Evolutionary conservation across 2,888 invertebrate genomes (phyloP), one percentile per base, ranked within the genome.

Genomic region (Drosophila anomelani): DNA sequence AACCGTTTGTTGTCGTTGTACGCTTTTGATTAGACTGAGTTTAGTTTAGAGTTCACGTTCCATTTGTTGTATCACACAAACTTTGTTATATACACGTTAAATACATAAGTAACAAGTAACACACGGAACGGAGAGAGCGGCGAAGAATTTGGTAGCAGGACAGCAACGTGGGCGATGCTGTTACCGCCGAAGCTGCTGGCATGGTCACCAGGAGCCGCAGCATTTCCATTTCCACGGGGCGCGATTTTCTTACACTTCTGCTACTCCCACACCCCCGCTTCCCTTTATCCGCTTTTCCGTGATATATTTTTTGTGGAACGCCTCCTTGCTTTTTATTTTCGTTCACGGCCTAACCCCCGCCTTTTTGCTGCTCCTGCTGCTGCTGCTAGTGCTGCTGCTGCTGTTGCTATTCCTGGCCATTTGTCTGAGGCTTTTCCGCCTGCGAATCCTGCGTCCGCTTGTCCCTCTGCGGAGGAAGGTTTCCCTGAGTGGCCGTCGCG

Each of bases 51-150:
- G 66, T 66, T 64, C n/a, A 41, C 57, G 55, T 66, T 70, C 53
- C 67, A 44, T 75, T 73, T 75, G 67, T 73, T 75, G 67, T 73
- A 73, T 73, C 82, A 83, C 82, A 75, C 67, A 78, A 74, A 59
- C 58, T 62, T 74, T 70, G 59, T 78, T 80, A 66, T 81, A 80
- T 74, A 86, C 84, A 86, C 87, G 67, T 53, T 53, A 53, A 53
- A 85, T 79, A 83, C 80, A 85, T 83, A 76, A 80, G 85, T 88
- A 83, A 83, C 82, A 83, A 88, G 88, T 83, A 85, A 67, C 86
- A 75, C 88, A 85, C 83, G 74, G 80, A 83, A 79, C 75, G 66
- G 75, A 58, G 70, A 55, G 39, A 68, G 68, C 49, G 69, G 57
- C 39, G 32, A 20, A 53, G 51, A 66, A 51, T 44, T 38, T 38